Conservation (phyloP, 2,888 invertebrate genomes). For the Pheosia gnoma region DNA sequence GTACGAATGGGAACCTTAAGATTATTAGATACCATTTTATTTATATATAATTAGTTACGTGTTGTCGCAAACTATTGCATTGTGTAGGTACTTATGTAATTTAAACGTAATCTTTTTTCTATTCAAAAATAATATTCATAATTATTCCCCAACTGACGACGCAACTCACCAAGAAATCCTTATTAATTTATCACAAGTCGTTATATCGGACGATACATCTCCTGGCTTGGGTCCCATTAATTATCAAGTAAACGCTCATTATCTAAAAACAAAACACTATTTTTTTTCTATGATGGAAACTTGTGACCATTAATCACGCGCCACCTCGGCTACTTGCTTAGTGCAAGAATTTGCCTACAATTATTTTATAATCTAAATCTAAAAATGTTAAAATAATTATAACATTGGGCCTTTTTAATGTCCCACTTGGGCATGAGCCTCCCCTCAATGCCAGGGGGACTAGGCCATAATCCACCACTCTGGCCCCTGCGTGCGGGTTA, state of each 20-base stretch:
- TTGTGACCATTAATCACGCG: conserved; percentile 65
- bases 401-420: too few relatives aligned
- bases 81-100: too few relatives aligned
- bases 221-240: conserved; percentile 56
- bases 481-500: too few relatives aligned
- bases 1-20: too few relatives aligned
- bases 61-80: too few relatives aligned
- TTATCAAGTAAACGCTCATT: conserved; percentile 73
- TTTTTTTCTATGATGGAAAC: conserved; percentile 57
- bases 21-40: too few relatives aligned
- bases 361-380: conserved; percentile 34
- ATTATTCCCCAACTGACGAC: background rate
- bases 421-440: too few relatives aligned
- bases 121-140: background rate
- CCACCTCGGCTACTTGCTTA: conserved; percentile 28
- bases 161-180: conserved; percentile 14
- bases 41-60: too few relatives aligned
- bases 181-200: conserved; percentile 51
- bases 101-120: background rate
- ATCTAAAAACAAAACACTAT: conserved; percentile 69
- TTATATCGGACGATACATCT: conserved; percentile 47
- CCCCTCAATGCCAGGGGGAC: too few relatives aligned
- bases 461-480: too few relatives aligned
- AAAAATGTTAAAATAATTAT: background rate
- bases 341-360: conserved; percentile 32